phyloP scores from a whole-genome alignment of 2,888 invertebrate species.

The Pseudanteris insignis region DNA sequence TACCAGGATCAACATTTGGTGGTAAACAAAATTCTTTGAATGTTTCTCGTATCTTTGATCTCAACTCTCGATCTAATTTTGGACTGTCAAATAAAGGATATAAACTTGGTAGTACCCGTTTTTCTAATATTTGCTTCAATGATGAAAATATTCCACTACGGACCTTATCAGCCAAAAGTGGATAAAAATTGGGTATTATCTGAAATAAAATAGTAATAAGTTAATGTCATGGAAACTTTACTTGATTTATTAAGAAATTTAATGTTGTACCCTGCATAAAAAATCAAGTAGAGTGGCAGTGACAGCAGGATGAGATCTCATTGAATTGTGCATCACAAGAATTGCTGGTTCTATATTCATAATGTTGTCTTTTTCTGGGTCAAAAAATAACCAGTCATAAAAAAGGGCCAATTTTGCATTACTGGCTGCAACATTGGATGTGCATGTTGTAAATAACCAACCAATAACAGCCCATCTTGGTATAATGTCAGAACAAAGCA shows the following conservation, averaged over 20 bases:
- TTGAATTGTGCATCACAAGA: constrained; percentile 92
- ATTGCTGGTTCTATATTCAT: constrained; percentile 97
- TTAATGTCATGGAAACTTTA: background rate
- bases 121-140: constrained; percentile 85
- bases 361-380: constrained; percentile 89
- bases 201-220: constrained; percentile 66
- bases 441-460: constrained; percentile 91
- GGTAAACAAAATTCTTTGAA: constrained; percentile 88
- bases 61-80: constrained; percentile 84
- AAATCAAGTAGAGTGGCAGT: constrained; percentile 91
- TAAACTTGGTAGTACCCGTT: constrained; percentile 88
- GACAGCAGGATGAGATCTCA: constrained; percentile 89
- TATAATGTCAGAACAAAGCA: constrained; percentile 92
- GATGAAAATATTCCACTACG: constrained; percentile 84
- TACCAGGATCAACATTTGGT: constrained; percentile 69
- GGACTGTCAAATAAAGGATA: constrained; percentile 88
- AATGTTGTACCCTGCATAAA: constrained; percentile 77
- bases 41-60: constrained; percentile 85
- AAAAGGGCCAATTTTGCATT: constrained; percentile 92
- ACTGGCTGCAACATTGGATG: constrained; percentile 86
- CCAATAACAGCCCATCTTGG: constrained; percentile 96
- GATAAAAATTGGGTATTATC: constrained; percentile 89
- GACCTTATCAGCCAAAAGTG: constrained; percentile 80
- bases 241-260: too few species aligned
- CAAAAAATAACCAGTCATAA: constrained; percentile 94